Evolutionary conservation across 2,888 invertebrate genomes (phyloP).

Genomic region (Troides oblongomaculatus): DNA sequence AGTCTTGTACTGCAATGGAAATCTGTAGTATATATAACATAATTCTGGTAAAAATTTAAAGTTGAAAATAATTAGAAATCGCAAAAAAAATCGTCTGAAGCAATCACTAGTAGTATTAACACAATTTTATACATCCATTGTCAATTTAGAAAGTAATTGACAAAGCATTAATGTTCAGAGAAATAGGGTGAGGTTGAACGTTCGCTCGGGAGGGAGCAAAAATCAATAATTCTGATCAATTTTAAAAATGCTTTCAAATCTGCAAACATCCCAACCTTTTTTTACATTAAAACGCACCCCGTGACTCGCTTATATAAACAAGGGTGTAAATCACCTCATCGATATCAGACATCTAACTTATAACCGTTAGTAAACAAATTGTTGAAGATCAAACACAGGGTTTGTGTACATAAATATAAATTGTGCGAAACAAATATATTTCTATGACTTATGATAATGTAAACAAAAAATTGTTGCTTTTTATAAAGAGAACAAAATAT

Average conservation of each 20-base stretch:
- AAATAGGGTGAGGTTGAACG: slow-evolving; percentile 35
- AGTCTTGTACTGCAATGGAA: too few relatives aligned
- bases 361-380: background rate
- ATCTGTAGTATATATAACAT: too few relatives aligned
- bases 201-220: slow-evolving; percentile 34
- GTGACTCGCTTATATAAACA: slow-evolving; percentile 10
- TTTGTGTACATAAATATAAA: background rate
- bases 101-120: background rate
- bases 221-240: slow-evolving; percentile 41
- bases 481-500: too few relatives aligned
- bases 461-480: too few relatives aligned
- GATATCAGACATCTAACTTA: background rate
- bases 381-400: too few relatives aligned
- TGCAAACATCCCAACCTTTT: slow-evolving; percentile 36
- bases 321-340: background rate
- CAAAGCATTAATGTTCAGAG: slow-evolving; percentile 29
- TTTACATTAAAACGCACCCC: slow-evolving; percentile 24
- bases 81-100: too few relatives aligned
- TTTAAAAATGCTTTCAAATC: slow-evolving; percentile 41
- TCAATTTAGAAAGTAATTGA: slow-evolving; percentile 25
- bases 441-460: too few relatives aligned
- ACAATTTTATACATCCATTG: background rate
- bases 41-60: too few relatives aligned
- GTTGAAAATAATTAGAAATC: too few relatives aligned
- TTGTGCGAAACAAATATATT: background rate